These are phyloP conservation scores for Argentina silus DNA, from an alignment of 2,797 vertebrate species.

Conservation along the genomic window DNA sequence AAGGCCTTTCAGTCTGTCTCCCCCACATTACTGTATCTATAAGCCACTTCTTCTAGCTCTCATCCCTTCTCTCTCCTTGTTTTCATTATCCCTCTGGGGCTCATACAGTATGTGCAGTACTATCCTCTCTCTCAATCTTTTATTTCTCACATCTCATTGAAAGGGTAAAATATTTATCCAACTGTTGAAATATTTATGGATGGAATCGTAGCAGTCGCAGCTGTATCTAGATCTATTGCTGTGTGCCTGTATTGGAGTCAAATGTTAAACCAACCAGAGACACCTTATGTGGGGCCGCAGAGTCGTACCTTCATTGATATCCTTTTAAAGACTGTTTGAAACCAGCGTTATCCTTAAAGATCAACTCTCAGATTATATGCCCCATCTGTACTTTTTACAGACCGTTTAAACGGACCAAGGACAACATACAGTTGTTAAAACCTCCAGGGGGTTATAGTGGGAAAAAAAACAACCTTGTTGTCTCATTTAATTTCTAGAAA, in stretches of 20 bases:
- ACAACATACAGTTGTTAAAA: not conserved
- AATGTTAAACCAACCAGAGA: conserved; percentile 23
- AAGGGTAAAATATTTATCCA: conserved; percentile 76
- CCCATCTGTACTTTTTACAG: not conserved
- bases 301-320: conserved; percentile 1
- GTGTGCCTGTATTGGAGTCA: conserved; percentile 2
- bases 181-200: conserved; percentile 74
- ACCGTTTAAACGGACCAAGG: no score
- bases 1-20: not conserved
- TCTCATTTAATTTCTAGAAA: not conserved
- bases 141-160: conserved; percentile 64
- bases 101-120: conserved; percentile 43
- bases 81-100: conserved; percentile 61
- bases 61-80: not conserved
- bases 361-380: not conserved
- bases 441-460: not conserved
- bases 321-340: not conserved
- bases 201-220: conserved; percentile 37
- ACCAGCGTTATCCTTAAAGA: not conserved
- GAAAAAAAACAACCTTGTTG: no score
- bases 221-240: conserved; percentile 31
- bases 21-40: no score
- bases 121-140: conserved; percentile 51
- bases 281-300: not conserved
- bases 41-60: not conserved